Base-by-base conservation (phyloP, 1,140 invertebrate genomes). In the Cherax quadricarinatus region DNA sequence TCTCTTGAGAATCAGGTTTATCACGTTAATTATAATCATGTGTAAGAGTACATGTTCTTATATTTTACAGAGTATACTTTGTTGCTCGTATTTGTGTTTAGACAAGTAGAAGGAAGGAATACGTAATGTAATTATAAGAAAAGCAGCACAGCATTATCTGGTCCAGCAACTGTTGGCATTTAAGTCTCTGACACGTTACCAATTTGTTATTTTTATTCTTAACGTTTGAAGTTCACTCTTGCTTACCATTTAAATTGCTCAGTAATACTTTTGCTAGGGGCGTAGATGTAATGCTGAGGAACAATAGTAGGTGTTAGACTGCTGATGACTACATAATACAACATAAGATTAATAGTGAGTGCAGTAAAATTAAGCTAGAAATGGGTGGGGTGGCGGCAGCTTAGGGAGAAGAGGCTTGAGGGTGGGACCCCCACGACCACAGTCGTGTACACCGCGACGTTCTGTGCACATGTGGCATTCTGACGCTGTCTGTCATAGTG, bases 91-190 rank as follows among this genome's bases (percentile, higher is more conserved):
- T 66, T 66, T 66, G 14, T 66, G 16, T 16, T 41, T 0, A 66
- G 62, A 10, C 10, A 66, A 83, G 81, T 0, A 24, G 57, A 5
- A 16, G 30, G 24, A 66, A 62, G 53, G 7, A 4, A 41, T 2
- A 41, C 30, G 30, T 41, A 41, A 41, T 41, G 30, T 41, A 41
- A 1, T 41, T 41, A 41, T 41, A 41, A 41, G 30, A 41, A 41
- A 2, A 41, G 30, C 30, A 41, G 30, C 30, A 41, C 30, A 41
- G 2, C 30, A 41, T 41, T 41, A 41, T 41, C 0, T 30, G 0
- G 60, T 81, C 84, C 78, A 70, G 89, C 73, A 84, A n/a, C 41
- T 57, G 86, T 41, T 91, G 79, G 89, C 89, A 91, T 86, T 84
- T 84, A 87, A 87, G 24, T 91, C 84, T 70, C 83, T 51, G 24